These are phyloP conservation scores for Brachyptera putata DNA, from an alignment of 2,888 invertebrate species.

Conservation along the genomic window DNA sequence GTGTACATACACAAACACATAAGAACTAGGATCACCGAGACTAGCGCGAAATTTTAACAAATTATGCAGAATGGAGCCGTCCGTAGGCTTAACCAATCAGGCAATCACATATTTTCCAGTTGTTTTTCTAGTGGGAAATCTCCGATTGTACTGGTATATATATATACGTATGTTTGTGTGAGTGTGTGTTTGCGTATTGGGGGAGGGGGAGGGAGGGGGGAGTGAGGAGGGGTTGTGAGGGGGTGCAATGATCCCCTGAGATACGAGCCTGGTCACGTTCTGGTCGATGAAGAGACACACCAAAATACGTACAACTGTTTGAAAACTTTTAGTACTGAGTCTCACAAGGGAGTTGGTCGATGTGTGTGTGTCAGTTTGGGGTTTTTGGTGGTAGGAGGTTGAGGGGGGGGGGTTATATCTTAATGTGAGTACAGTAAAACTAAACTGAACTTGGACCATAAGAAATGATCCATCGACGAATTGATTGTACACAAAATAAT, in stretches of 20 bases:
- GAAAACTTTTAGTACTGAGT: neutral
- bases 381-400: too few relatives aligned
- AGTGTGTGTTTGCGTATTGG: neutral
- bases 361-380: neutral
- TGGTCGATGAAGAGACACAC: neutral
- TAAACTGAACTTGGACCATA: too few relatives aligned
- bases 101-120: too few relatives aligned
- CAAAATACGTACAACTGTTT: conserved; percentile 9
- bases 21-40: neutral
- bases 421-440: too few relatives aligned
- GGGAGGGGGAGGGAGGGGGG: neutral
- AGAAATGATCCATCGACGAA: too few relatives aligned
- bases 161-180: neutral
- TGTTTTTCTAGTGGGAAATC: neutral
- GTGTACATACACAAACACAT: too few relatives aligned
- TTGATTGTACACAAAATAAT: too few relatives aligned
- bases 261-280: neutral
- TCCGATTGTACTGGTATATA: neutral
- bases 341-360: neutral
- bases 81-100: too few relatives aligned
- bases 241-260: neutral
- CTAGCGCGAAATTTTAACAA: neutral
- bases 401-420: too few relatives aligned
- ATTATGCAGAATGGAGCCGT: too few relatives aligned
- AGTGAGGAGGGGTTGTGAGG: too few relatives aligned